Evolutionary conservation across 2,797 vertebrate genomes (phyloP).

Genomic region (Paratrypauchen microcephalus): DNA sequence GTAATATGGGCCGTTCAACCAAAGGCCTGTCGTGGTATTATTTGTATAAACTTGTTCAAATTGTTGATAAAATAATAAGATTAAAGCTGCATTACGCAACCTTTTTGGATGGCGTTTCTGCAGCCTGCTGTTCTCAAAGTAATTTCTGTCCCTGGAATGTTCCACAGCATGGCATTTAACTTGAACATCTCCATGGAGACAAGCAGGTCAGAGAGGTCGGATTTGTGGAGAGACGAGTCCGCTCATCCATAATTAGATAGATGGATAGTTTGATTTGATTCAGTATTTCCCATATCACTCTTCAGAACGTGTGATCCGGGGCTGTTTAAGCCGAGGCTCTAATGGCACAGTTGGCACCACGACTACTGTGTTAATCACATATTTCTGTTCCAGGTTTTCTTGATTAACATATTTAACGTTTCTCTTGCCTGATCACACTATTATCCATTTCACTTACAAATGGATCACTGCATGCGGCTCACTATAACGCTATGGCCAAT

Average conservation of each 20-base stretch:
- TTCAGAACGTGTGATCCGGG: not conserved
- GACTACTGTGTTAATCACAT: not conserved
- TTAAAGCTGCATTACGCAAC: too few relatives aligned
- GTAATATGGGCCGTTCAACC: not conserved
- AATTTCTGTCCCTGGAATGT: too few relatives aligned
- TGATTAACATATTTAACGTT: slow-evolving; percentile 37
- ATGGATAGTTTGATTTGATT: not conserved
- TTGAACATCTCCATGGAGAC: too few relatives aligned
- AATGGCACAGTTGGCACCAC: slow-evolving; percentile 1
- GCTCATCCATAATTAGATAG: too few relatives aligned
- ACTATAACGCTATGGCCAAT: slow-evolving; percentile 53
- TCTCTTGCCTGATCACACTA: slow-evolving; percentile 38
- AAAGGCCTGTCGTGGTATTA: not conserved
- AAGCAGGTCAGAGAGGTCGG: too few relatives aligned
- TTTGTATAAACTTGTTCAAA: too few relatives aligned
- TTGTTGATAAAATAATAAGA: too few relatives aligned
- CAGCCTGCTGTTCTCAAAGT: too few relatives aligned
- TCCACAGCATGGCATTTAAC: too few relatives aligned
- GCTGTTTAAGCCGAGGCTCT: slow-evolving; percentile 17
- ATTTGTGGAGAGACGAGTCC: too few relatives aligned
- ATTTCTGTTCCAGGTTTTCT: slow-evolving; percentile 1
- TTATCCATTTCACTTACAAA: slow-evolving; percentile 53
- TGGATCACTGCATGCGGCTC: slow-evolving; percentile 60
- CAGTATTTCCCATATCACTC: not conserved
- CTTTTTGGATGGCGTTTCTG: too few relatives aligned